Evolutionary conservation across 2,888 invertebrate species (phyloP).

Genomic region (Drosophila leonis): DNA sequence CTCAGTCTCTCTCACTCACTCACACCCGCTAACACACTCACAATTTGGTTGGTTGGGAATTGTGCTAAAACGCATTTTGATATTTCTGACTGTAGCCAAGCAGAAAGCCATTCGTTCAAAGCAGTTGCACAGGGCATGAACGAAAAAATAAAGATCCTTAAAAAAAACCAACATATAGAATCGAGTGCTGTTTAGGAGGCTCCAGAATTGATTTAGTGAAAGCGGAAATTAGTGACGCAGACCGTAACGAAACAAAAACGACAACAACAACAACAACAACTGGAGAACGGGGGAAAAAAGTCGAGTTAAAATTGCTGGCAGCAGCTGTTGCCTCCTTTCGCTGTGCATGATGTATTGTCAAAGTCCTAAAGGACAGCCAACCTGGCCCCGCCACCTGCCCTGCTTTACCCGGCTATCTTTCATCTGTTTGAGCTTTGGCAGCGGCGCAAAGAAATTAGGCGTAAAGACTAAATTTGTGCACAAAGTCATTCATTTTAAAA

Average conservation of each 20-base stretch:
- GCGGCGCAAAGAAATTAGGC: conserved; percentile 72
- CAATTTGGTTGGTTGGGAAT: conserved; percentile 41
- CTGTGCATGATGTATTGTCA: conserved; percentile 75
- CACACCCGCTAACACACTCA: conserved; percentile 12
- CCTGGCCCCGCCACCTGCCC: not conserved
- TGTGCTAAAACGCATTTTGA: conserved; percentile 64
- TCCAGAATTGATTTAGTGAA: conserved; percentile 76
- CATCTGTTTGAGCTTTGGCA: conserved; percentile 23
- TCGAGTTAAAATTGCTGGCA: conserved; percentile 70
- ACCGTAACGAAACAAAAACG: conserved; percentile 29
- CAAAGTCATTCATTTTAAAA: conserved; percentile 75
- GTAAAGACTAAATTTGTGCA: conserved; percentile 76
- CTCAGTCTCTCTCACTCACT: conserved; percentile 7
- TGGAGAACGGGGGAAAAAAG: conserved; percentile 6
- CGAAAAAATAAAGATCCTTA: conserved; percentile 23
- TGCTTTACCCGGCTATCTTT: conserved; percentile 1
- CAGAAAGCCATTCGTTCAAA: conserved; percentile 61
- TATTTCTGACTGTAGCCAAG: conserved; percentile 54
- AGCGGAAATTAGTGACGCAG: conserved; percentile 78
- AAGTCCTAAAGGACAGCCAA: conserved; percentile 30
- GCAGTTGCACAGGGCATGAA: conserved; percentile 32
- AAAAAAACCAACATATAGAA: conserved; percentile 23
- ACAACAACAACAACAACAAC: conserved; percentile 12
- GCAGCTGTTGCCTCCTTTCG: conserved; percentile 72
- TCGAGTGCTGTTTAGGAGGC: conserved; percentile 64